Evolutionary conservation across 2,888 invertebrate species (phyloP).

Genomic region (Drosophila ustulata): DNA sequence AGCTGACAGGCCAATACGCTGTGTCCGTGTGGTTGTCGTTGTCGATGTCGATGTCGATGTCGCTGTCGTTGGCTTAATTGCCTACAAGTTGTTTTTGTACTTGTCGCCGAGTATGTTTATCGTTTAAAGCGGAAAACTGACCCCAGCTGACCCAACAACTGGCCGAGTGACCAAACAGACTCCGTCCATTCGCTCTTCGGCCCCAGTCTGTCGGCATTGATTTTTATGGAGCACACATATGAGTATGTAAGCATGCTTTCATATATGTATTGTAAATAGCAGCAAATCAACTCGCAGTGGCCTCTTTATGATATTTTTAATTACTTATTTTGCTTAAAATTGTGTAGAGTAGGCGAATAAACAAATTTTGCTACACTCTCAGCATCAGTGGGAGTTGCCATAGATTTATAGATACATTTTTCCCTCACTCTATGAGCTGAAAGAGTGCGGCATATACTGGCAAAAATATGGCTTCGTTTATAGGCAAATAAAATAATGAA

Average conservation of each 20-base stretch:
- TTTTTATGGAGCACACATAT: constrained; percentile 58
- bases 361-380: constrained; percentile 51
- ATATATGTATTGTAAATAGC: constrained; percentile 12
- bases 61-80: constrained; percentile 61
- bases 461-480: constrained; percentile 82
- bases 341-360: constrained; percentile 65
- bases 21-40: constrained; percentile 12
- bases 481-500: constrained; percentile 85
- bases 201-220: constrained; percentile 73
- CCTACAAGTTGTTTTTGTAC: constrained; percentile 73
- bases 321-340: constrained; percentile 74
- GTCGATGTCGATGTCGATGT: constrained; percentile 8
- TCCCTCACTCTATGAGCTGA: constrained; percentile 19
- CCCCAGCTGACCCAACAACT: constrained; percentile 50
- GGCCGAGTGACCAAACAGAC: constrained; percentile 17
- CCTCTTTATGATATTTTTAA: constrained; percentile 75
- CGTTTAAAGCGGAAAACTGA: constrained; percentile 71
- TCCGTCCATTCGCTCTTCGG: constrained; percentile 37
- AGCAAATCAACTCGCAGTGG: constrained; percentile 17
- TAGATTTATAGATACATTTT: constrained; percentile 52
- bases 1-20: constrained; percentile 62
- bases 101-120: constrained; percentile 70
- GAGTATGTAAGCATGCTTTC: constrained; percentile 15
- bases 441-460: constrained; percentile 54
- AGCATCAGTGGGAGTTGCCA: constrained; percentile 25